Evolutionary conservation across 2,888 invertebrate genomes (phyloP).

Genomic region (Thymelicus sylvestris): DNA sequence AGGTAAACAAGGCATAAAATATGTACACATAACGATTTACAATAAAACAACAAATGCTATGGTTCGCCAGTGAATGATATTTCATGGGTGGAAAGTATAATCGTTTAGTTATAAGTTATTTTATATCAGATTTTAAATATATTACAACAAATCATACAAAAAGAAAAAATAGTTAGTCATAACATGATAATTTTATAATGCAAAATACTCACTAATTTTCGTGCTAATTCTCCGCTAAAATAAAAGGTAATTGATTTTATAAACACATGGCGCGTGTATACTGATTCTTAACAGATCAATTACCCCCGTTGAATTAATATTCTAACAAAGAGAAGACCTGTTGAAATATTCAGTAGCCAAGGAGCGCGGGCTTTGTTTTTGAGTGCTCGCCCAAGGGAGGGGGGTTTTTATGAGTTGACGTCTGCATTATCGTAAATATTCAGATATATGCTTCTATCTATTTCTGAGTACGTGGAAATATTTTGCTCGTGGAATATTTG

Average conservation of each 20-base stretch:
- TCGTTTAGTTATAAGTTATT: too few species aligned
- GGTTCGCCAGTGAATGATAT: too few species aligned
- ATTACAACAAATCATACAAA: too few species aligned
- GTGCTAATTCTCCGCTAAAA: too few species aligned
- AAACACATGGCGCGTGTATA: conserved; percentile 22
- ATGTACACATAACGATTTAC: too few species aligned
- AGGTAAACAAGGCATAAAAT: too few species aligned
- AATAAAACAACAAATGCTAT: too few species aligned
- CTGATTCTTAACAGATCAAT: conserved; percentile 74
- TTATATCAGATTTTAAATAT: too few species aligned
- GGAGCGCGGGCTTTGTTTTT: conserved; percentile 77
- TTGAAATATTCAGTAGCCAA: conserved; percentile 79
- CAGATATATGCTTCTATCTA: conserved; percentile 55
- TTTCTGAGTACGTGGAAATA: conserved; percentile 52
- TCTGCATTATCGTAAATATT: conserved; percentile 77
- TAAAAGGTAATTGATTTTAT: conserved; percentile 10
- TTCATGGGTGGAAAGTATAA: too few species aligned
- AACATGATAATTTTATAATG: too few species aligned
- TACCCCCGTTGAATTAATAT: conserved; percentile 84
- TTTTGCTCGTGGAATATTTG: conserved; percentile 41
- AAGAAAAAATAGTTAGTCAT: too few species aligned
- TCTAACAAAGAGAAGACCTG: conserved; percentile 77
- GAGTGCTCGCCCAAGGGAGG: conserved; percentile 71
- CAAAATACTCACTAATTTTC: neutral
- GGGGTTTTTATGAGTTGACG: conserved; percentile 75